Evolutionary conservation across 2,797 vertebrate species (phyloP).

Genomic region (Calcarius lapponicus): DNA sequence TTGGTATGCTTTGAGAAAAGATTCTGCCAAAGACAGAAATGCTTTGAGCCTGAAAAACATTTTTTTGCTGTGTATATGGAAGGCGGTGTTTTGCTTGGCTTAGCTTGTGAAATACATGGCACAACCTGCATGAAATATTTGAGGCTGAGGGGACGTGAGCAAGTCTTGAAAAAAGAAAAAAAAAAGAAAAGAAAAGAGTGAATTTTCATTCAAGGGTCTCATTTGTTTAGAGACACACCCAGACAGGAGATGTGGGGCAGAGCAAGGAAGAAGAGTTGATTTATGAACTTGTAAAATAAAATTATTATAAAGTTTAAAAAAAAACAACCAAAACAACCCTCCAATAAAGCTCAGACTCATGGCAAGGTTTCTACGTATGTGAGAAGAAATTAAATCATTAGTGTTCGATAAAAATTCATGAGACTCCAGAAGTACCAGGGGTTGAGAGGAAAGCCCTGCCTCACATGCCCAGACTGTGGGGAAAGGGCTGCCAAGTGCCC

Average conservation of each 20-base stretch:
- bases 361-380: not conserved
- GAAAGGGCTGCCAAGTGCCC: not conserved
- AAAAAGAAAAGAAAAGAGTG: not conserved
- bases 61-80: slow-evolving; percentile 52
- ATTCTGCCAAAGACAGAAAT: slow-evolving; percentile 67
- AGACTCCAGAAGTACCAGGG: not conserved
- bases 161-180: not conserved
- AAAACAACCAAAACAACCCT: not conserved
- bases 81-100: slow-evolving; percentile 62
- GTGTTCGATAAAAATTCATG: not conserved
- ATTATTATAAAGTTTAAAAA: not conserved
- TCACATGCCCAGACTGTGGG: not conserved
- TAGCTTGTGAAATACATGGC: slow-evolving; percentile 58
- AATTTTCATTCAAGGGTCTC: slow-evolving; percentile 52
- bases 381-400: slow-evolving; percentile 5
- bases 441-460: not conserved
- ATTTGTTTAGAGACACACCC: slow-evolving; percentile 50
- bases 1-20: slow-evolving; percentile 45
- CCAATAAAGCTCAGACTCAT: not conserved
- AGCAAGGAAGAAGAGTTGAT: slow-evolving; percentile 7
- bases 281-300: slow-evolving; percentile 31
- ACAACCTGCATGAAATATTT: slow-evolving; percentile 70
- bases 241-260: not conserved
- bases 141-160: slow-evolving; percentile 54
- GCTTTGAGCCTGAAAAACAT: slow-evolving; percentile 65